Percentiles rank a stretch among this genome's conserved stretches.
Evolutionary conservation across 2,113 vertebrate species (phyloP).

Genomic region (pig (Sus scrofa)): T2T-Sscrofa CM000815.6:102029001-102029500

Average conservation of each 20-base stretch:
- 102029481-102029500: not conserved
- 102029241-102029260: not conserved
- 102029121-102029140: not conserved
- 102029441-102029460: not conserved
- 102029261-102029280: not conserved
- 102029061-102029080: not conserved
- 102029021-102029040: not conserved
- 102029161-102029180: not conserved
- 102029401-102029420: not conserved
- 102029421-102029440: not conserved
- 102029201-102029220: fast-evolving
- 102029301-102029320: not conserved
- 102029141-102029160: not conserved
- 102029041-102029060: not conserved
- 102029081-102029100: not conserved
- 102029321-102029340: not conserved
- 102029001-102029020: not conserved
- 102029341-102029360: not conserved
- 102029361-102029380: not conserved
- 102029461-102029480: not conserved
- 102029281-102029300: not conserved
- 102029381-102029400: not conserved
- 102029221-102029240: not conserved
- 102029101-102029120: not conserved
- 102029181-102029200: not conserved